These are phyloP conservation scores for Psephotus haematonotus DNA, from an alignment of 2,113 vertebrate species.

Conservation along the genomic window DNA sequence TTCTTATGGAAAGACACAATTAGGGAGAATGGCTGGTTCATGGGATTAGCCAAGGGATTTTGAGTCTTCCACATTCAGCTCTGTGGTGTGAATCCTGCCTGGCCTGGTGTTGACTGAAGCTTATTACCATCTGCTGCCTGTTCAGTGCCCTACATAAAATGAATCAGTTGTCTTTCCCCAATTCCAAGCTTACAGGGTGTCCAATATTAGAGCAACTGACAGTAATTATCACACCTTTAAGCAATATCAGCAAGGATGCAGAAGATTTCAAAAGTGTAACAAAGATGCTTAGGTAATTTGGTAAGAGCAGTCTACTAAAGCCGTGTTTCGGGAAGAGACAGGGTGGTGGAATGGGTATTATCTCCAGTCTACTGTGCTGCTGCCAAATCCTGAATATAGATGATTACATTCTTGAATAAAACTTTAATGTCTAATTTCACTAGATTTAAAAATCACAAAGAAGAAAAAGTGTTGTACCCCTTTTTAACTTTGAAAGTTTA, in stretches of 20 bases:
- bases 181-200: background rate
- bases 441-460: background rate
- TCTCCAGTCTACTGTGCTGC: background rate
- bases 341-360: background rate
- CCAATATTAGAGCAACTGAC: background rate
- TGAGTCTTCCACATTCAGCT: slow-evolving; percentile 40
- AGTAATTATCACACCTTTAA: background rate
- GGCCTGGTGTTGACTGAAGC: slow-evolving; percentile 32
- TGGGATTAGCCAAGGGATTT: slow-evolving; percentile 48
- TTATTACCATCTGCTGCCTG: slow-evolving; percentile 43
- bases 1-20: slow-evolving; percentile 49
- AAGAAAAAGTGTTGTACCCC: background rate
- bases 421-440: background rate
- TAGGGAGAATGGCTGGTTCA: slow-evolving; percentile 25
- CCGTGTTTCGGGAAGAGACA: background rate
- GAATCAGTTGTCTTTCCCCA: background rate
- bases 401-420: background rate
- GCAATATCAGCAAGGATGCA: background rate
- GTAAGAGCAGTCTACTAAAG: background rate
- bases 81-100: slow-evolving; percentile 10
- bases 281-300: background rate
- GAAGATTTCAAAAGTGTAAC: background rate
- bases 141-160: slow-evolving; percentile 24
- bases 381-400: background rate
- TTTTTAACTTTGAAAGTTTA: background rate